Evolutionary conservation across 2,888 invertebrate genomes (phyloP).

Genomic region (Parelbella ahira): DNA sequence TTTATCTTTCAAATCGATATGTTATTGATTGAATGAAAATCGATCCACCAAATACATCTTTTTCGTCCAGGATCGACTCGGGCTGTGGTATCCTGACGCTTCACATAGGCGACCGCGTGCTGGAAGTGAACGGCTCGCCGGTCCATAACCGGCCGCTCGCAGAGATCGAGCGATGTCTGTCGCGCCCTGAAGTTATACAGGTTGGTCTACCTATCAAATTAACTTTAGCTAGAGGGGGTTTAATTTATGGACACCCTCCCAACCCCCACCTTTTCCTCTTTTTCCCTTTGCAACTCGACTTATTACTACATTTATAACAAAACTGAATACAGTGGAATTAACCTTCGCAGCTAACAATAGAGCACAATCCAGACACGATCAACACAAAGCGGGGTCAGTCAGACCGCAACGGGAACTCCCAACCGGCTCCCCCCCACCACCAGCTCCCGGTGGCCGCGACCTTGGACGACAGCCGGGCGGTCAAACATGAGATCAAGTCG

Average conservation of each 20-base stretch:
- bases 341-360: constrained; percentile 88
- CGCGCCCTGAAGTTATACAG: constrained; percentile 30
- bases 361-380: constrained; percentile 90
- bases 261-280: no score
- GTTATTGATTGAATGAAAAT: no score
- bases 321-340: no score
- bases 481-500: constrained; percentile 51
- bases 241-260: no score
- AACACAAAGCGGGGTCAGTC: constrained; percentile 33
- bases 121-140: constrained; percentile 95
- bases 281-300: no score
- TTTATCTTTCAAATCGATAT: no score
- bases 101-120: constrained; percentile 94
- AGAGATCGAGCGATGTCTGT: constrained; percentile 85
- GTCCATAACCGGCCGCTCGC: constrained; percentile 89
- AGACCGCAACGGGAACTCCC: constrained; percentile 11
- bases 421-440: neutral
- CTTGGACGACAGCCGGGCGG: constrained; percentile 35
- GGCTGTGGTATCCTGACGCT: constrained; percentile 90
- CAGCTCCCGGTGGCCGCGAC: no score
- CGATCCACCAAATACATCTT: no score
- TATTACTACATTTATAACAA: no score
- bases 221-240: no score
- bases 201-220: no score
- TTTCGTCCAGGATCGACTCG: constrained; percentile 85